These are phyloP conservation scores for Ditylenchus weischeri DNA, from an alignment of 2,888 invertebrate species.

Conservation along the genomic window DNA sequence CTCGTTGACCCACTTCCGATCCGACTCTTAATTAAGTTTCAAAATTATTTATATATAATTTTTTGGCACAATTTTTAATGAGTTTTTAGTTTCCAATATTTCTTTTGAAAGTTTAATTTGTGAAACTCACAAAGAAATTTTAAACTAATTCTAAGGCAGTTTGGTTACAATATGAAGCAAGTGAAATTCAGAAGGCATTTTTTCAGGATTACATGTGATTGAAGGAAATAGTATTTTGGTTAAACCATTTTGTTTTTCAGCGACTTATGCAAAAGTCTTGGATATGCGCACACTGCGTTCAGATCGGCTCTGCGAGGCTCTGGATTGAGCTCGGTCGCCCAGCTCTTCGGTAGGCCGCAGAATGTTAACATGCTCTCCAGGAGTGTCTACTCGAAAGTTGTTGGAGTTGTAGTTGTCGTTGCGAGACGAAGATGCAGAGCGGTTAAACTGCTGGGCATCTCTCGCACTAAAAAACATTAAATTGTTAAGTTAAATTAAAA, in stretches of 20 bases:
- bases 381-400: constrained; percentile 11
- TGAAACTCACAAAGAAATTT: too few relatives aligned
- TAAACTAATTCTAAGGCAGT: too few relatives aligned
- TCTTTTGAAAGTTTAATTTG: too few relatives aligned
- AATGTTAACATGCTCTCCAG: neutral
- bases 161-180: neutral
- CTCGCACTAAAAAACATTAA: constrained; percentile 5
- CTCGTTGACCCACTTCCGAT: too few relatives aligned
- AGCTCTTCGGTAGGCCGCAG: constrained; percentile 26
- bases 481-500: too few relatives aligned
- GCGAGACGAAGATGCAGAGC: constrained; percentile 22
- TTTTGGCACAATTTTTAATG: too few relatives aligned
- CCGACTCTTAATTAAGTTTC: too few relatives aligned
- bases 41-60: too few relatives aligned
- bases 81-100: too few relatives aligned
- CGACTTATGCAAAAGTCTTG: constrained; percentile 17
- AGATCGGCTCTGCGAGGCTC: constrained; percentile 9
- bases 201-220: too few relatives aligned
- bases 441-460: constrained; percentile 12
- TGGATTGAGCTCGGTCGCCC: constrained; percentile 18
- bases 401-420: constrained; percentile 16
- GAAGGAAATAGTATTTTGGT: constrained; percentile 14
- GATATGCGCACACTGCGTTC: constrained; percentile 23
- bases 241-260: neutral
- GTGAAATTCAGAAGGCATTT: neutral